phyloP scores from a whole-genome alignment of 2,113 vertebrate genomes.

The Zeus faber region DNA sequence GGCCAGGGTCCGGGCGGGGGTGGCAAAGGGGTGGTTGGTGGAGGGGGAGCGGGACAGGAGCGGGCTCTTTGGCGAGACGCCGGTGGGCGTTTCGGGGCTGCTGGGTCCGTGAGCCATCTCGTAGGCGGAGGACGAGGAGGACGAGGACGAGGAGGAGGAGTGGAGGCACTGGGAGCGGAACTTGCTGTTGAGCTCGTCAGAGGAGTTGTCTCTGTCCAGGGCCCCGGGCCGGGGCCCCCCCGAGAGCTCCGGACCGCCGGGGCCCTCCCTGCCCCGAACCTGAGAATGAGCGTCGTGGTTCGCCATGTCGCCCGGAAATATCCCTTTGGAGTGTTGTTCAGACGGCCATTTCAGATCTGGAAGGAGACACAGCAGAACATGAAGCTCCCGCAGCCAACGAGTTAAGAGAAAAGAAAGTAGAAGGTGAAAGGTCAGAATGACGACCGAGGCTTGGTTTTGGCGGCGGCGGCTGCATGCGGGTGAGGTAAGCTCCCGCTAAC shows the following conservation, averaged over 20 bases:
- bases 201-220: slow-evolving; percentile 65
- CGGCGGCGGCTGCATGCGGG: too few relatives aligned
- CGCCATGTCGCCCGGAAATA: slow-evolving; percentile 32
- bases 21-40: slow-evolving; percentile 53
- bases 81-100: slow-evolving; percentile 45
- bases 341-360: slow-evolving; percentile 61
- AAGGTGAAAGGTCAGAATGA: too few relatives aligned
- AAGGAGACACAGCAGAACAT: not conserved
- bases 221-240: slow-evolving; percentile 4
- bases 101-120: slow-evolving; percentile 65
- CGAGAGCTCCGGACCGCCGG: slow-evolving; percentile 21
- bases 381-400: too few relatives aligned
- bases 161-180: slow-evolving; percentile 76
- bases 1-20: slow-evolving; percentile 35
- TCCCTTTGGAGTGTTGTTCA: slow-evolving; percentile 41
- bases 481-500: too few relatives aligned
- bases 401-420: too few relatives aligned
- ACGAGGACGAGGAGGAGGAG: slow-evolving; percentile 77
- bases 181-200: slow-evolving; percentile 77
- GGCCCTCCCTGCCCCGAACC: slow-evolving; percentile 19
- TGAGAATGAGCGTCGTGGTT: slow-evolving; percentile 28
- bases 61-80: slow-evolving; percentile 57
- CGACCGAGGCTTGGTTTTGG: too few relatives aligned
- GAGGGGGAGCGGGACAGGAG: slow-evolving; percentile 58
- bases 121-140: slow-evolving; percentile 76